Evolutionary conservation across 2,797 vertebrate genomes (phyloP), one percentile per base, ranked within the genome.

Genomic region (Epinephelus coioides): DNA sequence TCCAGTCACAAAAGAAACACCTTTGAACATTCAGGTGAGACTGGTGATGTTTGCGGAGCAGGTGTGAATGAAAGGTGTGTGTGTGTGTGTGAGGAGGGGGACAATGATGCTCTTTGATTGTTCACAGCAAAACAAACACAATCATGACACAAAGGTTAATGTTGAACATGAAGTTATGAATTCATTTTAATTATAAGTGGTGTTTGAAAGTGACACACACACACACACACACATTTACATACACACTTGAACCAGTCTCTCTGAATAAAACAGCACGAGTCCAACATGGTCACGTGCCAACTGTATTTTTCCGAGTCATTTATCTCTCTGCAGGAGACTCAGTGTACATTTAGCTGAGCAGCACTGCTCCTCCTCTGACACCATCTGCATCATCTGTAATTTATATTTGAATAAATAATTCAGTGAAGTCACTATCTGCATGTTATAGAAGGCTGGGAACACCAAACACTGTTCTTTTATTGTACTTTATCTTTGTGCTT

Each of bases 241-340:
- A 69, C 34, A 50, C 47, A n/a, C 25, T 14, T 27, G 14, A 50
- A 17, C 3, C 25, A 27, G 53, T 27, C 4, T 43, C 6, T 34
- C 7, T 34, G 34, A 34, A 34, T 34, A 34, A 34, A 34, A 7
- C 34, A 34, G 34, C 34, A 34, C 34, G 34, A 34, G 34, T 34
- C 34, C 10, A n/a, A 3, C 44, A 18, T 21, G 38, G 6, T 14
- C 21, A 12, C 27, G 1, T 23, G 66, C 49, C 34, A 43, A 13
- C 34, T 54, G 72, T 62, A 19, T 51, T 76, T 79, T 68, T 68
- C 62, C 67, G 21, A 56, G 8, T 63, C 69, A 11, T 53, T 50
- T 21, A 1, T 51, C 57, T 21, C 78, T 25, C 23, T 43, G 18
- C 23, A n/a, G 19, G 49, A 51, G 19, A 5, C 14, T 46, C 44